phyloP scores from a whole-genome alignment of 1,140 invertebrate genomes.

The Monomorium pharaonis region DNA sequence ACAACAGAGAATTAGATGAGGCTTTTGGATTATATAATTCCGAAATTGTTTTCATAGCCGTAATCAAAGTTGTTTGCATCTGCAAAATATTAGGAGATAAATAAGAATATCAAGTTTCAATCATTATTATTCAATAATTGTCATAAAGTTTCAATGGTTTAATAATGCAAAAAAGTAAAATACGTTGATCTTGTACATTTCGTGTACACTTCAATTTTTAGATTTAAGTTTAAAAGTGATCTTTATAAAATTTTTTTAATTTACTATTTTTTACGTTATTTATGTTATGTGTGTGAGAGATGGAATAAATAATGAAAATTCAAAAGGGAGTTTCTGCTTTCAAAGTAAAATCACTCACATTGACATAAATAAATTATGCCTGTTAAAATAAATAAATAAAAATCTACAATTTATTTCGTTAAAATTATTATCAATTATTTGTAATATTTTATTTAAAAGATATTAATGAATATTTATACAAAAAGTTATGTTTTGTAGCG shows the following conservation, averaged over 20 bases:
- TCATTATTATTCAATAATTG: too few relatives aligned
- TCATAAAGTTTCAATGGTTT: not conserved
- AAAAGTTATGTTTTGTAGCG: not conserved
- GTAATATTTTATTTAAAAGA: not conserved
- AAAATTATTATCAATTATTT: constrained; percentile 7
- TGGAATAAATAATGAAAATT: too few relatives aligned
- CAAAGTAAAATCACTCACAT: not conserved
- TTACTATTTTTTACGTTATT: not conserved
- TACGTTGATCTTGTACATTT: not conserved
- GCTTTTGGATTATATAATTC: not conserved
- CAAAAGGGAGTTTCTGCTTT: not conserved
- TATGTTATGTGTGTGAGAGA: too few relatives aligned
- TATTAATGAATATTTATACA: not conserved
- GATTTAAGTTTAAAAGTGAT: not conserved
- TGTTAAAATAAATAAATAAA: not conserved
- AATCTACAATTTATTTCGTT: not conserved
- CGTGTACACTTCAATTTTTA: not conserved
- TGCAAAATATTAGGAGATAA: not conserved
- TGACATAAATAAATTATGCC: not conserved
- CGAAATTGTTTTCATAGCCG: not conserved
- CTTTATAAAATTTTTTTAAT: not conserved
- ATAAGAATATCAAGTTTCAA: not conserved
- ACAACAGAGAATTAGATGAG: not conserved
- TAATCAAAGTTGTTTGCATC: not conserved
- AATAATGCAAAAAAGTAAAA: not conserved